Percentiles rank a stretch among this genome's conserved stretches.
Evolutionary conservation across 1,140 invertebrate species (phyloP).

Genomic region (Sycophila sp.): DNA sequence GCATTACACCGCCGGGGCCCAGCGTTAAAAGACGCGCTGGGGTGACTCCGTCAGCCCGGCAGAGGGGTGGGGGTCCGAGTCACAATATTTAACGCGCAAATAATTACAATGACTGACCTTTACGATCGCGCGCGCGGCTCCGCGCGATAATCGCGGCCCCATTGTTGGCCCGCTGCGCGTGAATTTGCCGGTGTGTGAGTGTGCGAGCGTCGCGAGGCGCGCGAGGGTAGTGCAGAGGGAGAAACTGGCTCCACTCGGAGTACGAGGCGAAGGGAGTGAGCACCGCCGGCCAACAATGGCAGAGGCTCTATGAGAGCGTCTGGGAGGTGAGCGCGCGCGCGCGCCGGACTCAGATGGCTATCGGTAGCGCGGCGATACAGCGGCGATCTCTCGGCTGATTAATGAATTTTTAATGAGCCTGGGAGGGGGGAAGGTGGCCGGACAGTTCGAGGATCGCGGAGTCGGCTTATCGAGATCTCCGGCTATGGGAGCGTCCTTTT

Average conservation of each 20-base stretch:
- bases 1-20: not conserved
- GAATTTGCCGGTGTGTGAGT: slow-evolving; percentile 19
- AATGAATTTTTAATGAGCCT: slow-evolving; percentile 38
- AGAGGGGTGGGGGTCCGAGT: no score
- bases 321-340: not conserved
- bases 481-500: no score
- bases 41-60: slow-evolving; percentile 16
- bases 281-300: no score
- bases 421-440: not conserved
- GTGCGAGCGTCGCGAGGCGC: not conserved
- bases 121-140: slow-evolving; percentile 28
- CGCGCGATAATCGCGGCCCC: slow-evolving; percentile 31
- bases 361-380: not conserved
- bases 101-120: slow-evolving; percentile 41
- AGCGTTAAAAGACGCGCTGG: not conserved
- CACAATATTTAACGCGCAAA: slow-evolving; percentile 46
- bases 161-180: slow-evolving; percentile 7
- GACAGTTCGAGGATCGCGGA: slow-evolving; percentile 24
- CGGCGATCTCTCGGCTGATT: not conserved
- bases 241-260: not conserved
- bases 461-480: no score
- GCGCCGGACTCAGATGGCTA: slow-evolving; percentile 24
- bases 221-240: not conserved
- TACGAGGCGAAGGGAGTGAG: not conserved
- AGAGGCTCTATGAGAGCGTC: no score